Base-by-base conservation (phyloP, 2,888 invertebrate species). In the Clistopyga incitator region DNA sequence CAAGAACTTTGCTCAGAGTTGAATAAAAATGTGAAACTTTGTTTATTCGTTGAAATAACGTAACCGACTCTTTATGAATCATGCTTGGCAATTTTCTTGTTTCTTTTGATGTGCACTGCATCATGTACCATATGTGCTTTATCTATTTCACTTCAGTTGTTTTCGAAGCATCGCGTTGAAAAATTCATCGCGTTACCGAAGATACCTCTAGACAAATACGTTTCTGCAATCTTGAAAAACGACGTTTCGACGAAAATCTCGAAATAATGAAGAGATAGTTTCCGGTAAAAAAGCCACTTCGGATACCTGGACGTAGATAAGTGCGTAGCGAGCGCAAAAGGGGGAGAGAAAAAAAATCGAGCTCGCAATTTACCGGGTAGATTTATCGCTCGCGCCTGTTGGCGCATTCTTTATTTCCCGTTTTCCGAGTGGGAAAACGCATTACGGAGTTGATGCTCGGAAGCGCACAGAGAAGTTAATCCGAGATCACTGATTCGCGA, bases 401-500 rank as follows among this genome's bases (percentile, higher is more conserved):
- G 59, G 71, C 65, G 75, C 64, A 70, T 72, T 80, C 77, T 68
- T 75, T 61, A 74, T 83, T 64, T 42, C 80, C 52, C 72, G 65
- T 25, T 80, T 80, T 77, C 61, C 68, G 77, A 54, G 45, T 61
- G 50, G 34, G 76, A 72, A 65, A 80, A 64, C 72, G 77, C 83
- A 80, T 80, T 83, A 80, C 77, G 20, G 52, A 68, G 80, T 72
- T 47, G 45, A 52, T 25, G 23, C 64, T 42, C 52, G 54, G 45
- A 23, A 25, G 23, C 42, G 42, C 11, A 45, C 70, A 15, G 42
- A 72, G 25, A n/a, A 52, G 34, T 64, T 78, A 82, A 78, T 70
- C 47, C 54, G 56, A 76, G 85, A 86, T 88, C 86, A 42, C 85
- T 77, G 79, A 83, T 87, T 82, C 76, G 59, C 61, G 70, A 52